A percentile compares a stretch with the other conserved stretches of the same genome.
phyloP scores from a whole-genome alignment of 2,113 vertebrate species.

The Isichthys henryi region DNA sequence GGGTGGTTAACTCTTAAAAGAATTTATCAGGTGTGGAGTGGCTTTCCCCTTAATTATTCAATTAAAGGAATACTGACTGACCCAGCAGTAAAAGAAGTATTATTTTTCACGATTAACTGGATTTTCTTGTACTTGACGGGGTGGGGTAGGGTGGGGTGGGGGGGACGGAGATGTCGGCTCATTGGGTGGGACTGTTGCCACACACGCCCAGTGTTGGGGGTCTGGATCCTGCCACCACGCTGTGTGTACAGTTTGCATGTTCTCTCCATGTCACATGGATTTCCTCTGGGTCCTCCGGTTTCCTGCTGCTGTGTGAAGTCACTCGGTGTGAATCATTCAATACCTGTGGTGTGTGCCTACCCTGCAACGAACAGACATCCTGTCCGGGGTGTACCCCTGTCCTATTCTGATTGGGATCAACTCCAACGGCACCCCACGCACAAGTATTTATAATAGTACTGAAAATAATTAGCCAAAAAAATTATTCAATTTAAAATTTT shows the following conservation, averaged over 20 bases:
- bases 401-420: background rate
- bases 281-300: background rate
- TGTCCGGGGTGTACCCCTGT: background rate
- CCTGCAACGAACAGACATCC: background rate
- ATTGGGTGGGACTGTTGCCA: background rate
- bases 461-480: background rate
- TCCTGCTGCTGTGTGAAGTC: background rate
- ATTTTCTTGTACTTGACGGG: background rate
- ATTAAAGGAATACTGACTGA: background rate
- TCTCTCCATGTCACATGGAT: background rate
- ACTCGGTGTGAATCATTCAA: background rate
- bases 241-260: background rate
- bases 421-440: background rate
- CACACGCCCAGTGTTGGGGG: background rate
- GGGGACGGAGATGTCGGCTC: background rate
- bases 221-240: background rate
- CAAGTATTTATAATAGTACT: background rate
- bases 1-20: background rate
- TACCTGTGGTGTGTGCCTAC: background rate
- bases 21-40: background rate
- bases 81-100: background rate
- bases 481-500: background rate
- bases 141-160: too few species aligned
- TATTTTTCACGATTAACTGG: background rate
- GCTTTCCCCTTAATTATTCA: background rate